Base-by-base conservation (phyloP, 2,797 vertebrate species). In the Notolabrus celidotus region DNA sequence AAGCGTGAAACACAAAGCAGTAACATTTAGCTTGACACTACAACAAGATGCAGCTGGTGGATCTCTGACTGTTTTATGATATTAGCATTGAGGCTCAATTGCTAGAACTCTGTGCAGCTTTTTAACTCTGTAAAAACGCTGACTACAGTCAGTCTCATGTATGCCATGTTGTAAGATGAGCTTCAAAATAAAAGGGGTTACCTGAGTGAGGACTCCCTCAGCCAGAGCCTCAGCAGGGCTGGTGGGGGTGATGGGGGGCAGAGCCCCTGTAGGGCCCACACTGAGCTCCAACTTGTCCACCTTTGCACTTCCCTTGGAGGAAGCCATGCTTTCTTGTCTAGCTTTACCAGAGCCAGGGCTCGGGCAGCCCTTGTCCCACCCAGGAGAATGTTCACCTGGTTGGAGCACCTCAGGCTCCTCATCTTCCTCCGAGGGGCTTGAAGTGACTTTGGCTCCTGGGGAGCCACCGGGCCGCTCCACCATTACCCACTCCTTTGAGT, bases 401-500 rank as follows among this genome's bases (percentile, higher is more conserved):
- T 83, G 87, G 39, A 92, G 91, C 73, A 92, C 70, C 71, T 88
- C 87, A 0, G 85, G 85, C 65, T 90, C 83, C 89, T 94, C 85
- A 0, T 97, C 96, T 67, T 97, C 97, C 77, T 97, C 97, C 7
- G 97, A 97, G 10, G 97, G 98, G 82, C 94, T 97, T 84, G 93
- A 93, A 74, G 94, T 94, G 11, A 65, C 90, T 91, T 95, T 99
- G 80, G 93, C 93, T 47, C 93, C 94, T 5, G 94, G 72, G 43
- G 96, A 93, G 82, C 92, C 90, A 47, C 83, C 80, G 52, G 96
- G 96, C 55, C 95, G 95, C 85, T 99, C 97, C 87, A 99, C 95
- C 89, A 99, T 95, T 56, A 99, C 97, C 97, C 98, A 99, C 79
- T 99, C 98, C 74, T 94, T 96, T 47, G 96, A 97, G 93, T 99